These are phyloP conservation scores for Lumbricus terrestris DNA, from an alignment of 2,888 invertebrate species.

Conservation along the genomic window DNA sequence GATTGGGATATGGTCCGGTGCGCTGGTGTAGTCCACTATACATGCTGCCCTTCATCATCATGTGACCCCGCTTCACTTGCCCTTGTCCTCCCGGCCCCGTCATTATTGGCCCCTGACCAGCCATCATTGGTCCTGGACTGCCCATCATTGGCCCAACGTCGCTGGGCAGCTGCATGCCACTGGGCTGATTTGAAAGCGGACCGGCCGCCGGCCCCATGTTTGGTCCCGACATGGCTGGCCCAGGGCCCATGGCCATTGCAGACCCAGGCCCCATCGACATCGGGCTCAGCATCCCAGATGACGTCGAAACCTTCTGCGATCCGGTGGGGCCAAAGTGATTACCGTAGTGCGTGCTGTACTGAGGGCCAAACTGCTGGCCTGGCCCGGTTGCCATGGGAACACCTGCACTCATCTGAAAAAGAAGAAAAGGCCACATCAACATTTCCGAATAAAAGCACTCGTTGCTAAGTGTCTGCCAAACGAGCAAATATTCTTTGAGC, in stretches of 20 bases:
- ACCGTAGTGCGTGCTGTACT: not conserved
- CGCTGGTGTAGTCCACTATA: constrained; percentile 57
- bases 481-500: not conserved
- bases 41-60: constrained; percentile 32
- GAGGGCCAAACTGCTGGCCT: constrained; percentile 6
- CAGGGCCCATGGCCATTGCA: not conserved
- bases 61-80: constrained; percentile 10
- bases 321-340: constrained; percentile 7
- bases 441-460: not conserved
- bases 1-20: constrained; percentile 77
- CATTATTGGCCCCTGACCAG: constrained; percentile 6
- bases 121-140: constrained; percentile 5
- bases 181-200: not conserved
- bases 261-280: constrained; percentile 14
- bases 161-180: constrained; percentile 21
- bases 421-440: not conserved
- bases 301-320: not conserved
- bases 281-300: not conserved
- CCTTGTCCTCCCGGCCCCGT: constrained; percentile 9
- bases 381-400: constrained; percentile 5
- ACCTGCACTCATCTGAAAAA: constrained; percentile 8
- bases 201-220: not conserved
- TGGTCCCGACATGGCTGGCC: not conserved
- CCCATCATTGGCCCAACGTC: constrained; percentile 7
- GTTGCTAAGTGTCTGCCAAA: not conserved